phyloP scores from a whole-genome alignment of 92 coral and sea anemone species.

The Umimayanthus chanpuru region DNA sequence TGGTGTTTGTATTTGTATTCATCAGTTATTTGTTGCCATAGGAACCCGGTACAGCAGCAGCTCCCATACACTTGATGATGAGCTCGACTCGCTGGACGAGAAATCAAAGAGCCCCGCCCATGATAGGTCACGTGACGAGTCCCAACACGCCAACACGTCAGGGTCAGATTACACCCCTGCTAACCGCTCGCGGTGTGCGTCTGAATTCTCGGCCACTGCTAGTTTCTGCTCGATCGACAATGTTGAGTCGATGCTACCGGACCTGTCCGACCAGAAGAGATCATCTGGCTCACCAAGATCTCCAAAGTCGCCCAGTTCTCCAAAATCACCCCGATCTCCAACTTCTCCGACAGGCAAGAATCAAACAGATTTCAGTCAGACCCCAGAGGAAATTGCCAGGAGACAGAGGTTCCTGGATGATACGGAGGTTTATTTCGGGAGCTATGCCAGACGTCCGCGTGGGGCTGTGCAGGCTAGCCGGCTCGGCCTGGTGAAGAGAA shows the following conservation, averaged over 20 bases:
- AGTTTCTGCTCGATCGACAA: conserved; percentile 36
- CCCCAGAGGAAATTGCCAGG: conserved; percentile 33
- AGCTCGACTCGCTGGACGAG: conserved; percentile 49
- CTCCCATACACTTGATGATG: conserved; percentile 77
- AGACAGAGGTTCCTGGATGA: conserved; percentile 44
- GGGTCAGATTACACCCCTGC: neutral
- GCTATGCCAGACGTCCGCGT: conserved; percentile 48
- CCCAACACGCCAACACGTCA: neutral
- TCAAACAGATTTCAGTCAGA: conserved; percentile 30
- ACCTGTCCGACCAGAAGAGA: conserved; percentile 58
- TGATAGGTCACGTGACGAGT: neutral
- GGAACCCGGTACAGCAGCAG: conserved; percentile 67
- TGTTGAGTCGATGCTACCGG: conserved; percentile 71
- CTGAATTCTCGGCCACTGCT: neutral
- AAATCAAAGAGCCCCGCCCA: neutral
- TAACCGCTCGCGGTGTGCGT: neutral
- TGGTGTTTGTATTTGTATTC: neutral
- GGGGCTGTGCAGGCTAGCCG: conserved; percentile 53
- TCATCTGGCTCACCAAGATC: conserved; percentile 28
- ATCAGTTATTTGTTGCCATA: conserved; percentile 7
- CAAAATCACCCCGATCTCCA: conserved; percentile 22
- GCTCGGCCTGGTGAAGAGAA: conserved; percentile 74
- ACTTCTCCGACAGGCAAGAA: neutral
- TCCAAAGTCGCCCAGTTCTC: conserved; percentile 22
- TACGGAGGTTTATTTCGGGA: conserved; percentile 21